These are phyloP conservation scores for Drosophila yooni DNA, from an alignment of 2,888 invertebrate species.

Conservation along the genomic window DNA sequence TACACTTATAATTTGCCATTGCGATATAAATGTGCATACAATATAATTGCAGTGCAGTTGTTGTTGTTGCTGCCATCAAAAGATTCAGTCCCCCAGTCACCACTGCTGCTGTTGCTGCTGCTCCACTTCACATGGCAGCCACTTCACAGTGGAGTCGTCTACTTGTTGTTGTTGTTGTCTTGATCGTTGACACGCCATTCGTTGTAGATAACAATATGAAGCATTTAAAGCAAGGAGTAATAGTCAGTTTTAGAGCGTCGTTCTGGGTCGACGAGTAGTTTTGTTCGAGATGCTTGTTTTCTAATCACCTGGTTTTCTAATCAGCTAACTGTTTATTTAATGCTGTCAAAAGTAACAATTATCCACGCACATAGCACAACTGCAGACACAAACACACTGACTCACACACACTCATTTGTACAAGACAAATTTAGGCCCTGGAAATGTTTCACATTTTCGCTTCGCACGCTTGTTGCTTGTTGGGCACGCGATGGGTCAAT, in stretches of 20 bases:
- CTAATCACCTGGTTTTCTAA: slow-evolving; percentile 52
- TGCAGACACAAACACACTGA: not conserved
- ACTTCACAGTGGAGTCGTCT: slow-evolving; percentile 20
- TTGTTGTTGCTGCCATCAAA: slow-evolving; percentile 7
- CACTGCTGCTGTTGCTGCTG: slow-evolving; percentile 17
- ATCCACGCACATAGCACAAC: slow-evolving; percentile 26
- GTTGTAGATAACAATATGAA: slow-evolving; percentile 29
- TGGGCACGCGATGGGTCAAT: slow-evolving; percentile 57
- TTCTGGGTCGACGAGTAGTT: slow-evolving; percentile 16
- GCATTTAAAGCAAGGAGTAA: slow-evolving; percentile 7
- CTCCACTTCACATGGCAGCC: slow-evolving; percentile 49
- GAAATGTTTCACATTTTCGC: slow-evolving; percentile 29
- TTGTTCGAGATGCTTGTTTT: slow-evolving; percentile 38
- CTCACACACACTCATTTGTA: slow-evolving; percentile 1
- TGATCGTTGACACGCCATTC: slow-evolving; percentile 57
- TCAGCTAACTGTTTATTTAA: slow-evolving; percentile 63
- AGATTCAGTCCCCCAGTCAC: slow-evolving; percentile 3
- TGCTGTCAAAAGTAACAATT: slow-evolving; percentile 73
- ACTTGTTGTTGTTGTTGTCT: slow-evolving; percentile 22
- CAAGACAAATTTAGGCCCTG: slow-evolving; percentile 18
- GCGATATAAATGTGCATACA: slow-evolving; percentile 19
- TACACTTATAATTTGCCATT: slow-evolving; percentile 34
- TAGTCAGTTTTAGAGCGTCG: not conserved
- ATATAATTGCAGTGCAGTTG: slow-evolving; percentile 35
- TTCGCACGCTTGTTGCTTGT: slow-evolving; percentile 48